Evolutionary conservation across 2,113 vertebrate species (phyloP).

Genomic region (Hydropotes inermis): DNA sequence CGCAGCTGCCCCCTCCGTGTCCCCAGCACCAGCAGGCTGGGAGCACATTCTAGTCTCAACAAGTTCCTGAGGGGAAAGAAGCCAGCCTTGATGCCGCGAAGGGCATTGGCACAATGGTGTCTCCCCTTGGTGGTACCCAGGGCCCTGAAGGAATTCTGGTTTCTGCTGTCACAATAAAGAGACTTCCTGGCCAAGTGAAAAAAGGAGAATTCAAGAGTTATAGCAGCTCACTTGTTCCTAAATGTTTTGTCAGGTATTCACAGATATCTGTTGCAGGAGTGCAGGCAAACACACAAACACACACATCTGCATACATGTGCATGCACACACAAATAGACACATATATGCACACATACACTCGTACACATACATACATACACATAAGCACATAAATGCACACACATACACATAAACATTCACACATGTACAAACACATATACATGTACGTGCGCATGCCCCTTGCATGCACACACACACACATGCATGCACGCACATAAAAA

Average conservation of each 20-base stretch:
- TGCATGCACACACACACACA: not conserved
- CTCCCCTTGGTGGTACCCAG: not conserved
- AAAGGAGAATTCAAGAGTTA: not conserved
- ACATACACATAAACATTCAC: not conserved
- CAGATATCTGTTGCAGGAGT: not conserved
- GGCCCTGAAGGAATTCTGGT: not conserved
- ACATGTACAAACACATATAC: not conserved
- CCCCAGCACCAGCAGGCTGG: not conserved
- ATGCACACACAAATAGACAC: not conserved
- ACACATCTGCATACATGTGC: not conserved
- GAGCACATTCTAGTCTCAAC: not conserved
- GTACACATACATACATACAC: not conserved
- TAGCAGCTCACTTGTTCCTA: not conserved
- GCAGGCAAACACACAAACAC: not conserved
- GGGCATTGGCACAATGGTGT: rapidly evolving
- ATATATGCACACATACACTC: not conserved
- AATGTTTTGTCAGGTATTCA: not conserved
- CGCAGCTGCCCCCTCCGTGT: not conserved
- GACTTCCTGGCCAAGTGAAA: not conserved
- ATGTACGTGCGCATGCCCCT: rapidly evolving
- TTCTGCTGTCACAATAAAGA: not conserved
- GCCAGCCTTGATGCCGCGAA: not conserved
- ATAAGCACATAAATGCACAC: not conserved
- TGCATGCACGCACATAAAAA: not conserved
- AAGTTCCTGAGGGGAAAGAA: not conserved